Conservation (phyloP, 2,797 vertebrate species). For the Phaenicophaeus curvirostris region DNA sequence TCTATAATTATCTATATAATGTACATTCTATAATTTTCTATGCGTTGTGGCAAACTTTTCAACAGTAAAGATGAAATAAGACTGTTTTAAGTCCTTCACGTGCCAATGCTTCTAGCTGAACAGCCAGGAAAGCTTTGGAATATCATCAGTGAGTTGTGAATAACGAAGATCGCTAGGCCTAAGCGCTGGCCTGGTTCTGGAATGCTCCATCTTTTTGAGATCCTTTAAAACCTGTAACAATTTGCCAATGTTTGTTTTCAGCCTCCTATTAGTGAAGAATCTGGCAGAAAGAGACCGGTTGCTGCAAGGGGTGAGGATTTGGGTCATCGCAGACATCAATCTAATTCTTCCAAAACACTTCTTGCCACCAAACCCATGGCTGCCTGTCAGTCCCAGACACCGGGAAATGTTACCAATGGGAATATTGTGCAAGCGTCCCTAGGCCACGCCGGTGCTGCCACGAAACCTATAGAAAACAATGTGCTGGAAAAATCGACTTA, state of each 20-base stretch:
- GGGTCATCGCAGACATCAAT: constrained; percentile 76
- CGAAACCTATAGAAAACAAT: constrained; percentile 55
- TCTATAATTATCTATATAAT: too few species aligned
- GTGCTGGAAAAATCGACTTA: constrained; percentile 72
- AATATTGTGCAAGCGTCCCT: background rate
- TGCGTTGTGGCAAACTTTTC: background rate
- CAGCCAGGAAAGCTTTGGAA: background rate
- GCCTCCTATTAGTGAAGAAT: constrained; percentile 90
- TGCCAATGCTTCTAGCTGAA: background rate
- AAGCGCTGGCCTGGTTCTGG: background rate
- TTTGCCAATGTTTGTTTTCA: constrained; percentile 62
- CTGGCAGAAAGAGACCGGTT: constrained; percentile 81
- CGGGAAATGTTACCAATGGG: constrained; percentile 15
- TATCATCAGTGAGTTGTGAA: background rate
- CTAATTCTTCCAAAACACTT: constrained; percentile 74
- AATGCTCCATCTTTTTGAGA: background rate
- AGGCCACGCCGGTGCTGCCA: background rate
- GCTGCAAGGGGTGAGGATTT: constrained; percentile 82
- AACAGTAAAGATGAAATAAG: background rate
- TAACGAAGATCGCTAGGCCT: background rate
- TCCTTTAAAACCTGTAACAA: background rate
- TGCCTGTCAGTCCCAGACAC: constrained; percentile 53
- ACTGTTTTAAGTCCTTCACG: background rate
- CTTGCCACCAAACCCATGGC: constrained; percentile 55
- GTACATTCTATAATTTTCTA: too few species aligned